Evolutionary conservation across 2,888 invertebrate species (phyloP), one percentile per base, ranked within the genome.

Genomic region (Standfussiana lucernea): DNA sequence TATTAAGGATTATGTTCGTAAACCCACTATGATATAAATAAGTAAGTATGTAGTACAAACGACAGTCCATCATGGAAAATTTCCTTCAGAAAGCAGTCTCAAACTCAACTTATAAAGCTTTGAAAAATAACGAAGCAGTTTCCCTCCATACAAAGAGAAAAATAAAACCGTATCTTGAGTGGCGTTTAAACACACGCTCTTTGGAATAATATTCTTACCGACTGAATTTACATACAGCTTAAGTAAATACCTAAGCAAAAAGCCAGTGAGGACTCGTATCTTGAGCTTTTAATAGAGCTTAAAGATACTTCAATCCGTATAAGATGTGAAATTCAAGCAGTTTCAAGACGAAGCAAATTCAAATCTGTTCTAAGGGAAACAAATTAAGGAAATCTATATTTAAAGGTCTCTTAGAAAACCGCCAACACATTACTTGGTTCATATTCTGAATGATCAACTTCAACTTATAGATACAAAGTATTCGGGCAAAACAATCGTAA

Each of bases 171-270:
- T 72, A 75, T 75, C 65, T 77, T 64, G 72, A 83, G 78, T 75
- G 61, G 53, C 53, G 56, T 65, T 72, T 77, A 74, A 75, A 75
- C 72, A 82, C 79, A 82, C 70, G 79, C 76, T 82, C 73, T 72
- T 72, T 67, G 59, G 64, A 75, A 79, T 87, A 83, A 86, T 75
- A 77, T 84, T 80, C 81, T 82, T 84, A 84, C 77, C 66, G 40
- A 69, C 84, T 70, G 64, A 79, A 85, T 86, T 84, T 77, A 84
- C 86, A 80, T 83, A 80, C 47, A 82, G 76, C 80, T 80, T 72
- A 72, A 76, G 80, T 80, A 86, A 83, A 86, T 86, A 64, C 64
- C 64, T 64, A 84, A 84, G 82, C 84, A 84, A 85, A 80, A 87
- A 79, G 75, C 75, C 83, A 80, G 82, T 67, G 70, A 75, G 56